phyloP scores from a whole-genome alignment of 2,113 vertebrate species.

The Nymphicus hollandicus region DNA sequence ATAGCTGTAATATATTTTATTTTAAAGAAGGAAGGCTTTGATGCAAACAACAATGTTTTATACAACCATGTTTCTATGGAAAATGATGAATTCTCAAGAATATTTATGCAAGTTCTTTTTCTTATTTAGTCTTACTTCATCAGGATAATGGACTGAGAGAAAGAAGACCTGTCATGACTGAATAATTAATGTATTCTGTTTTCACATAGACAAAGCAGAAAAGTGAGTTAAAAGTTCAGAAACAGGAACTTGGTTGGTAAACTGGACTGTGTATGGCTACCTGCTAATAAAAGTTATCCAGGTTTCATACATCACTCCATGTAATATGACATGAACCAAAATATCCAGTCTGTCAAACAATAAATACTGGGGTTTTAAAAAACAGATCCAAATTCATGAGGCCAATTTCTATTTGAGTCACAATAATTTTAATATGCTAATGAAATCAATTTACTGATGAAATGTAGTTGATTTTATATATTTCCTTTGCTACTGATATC shows the following conservation, averaged over 20 bases:
- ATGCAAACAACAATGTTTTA: not conserved
- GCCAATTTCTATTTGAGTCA: not conserved
- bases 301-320: not conserved
- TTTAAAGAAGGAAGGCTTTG: not conserved
- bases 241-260: not conserved
- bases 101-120: not conserved
- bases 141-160: not conserved
- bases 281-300: not conserved
- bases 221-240: not conserved
- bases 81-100: not conserved
- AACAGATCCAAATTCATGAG: not conserved
- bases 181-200: not conserved
- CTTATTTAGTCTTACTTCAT: not conserved
- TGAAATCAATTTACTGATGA: not conserved
- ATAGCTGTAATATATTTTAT: not conserved
- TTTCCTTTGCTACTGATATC: not conserved
- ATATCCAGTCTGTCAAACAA: not conserved
- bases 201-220: not conserved
- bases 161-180: not conserved
- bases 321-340: not conserved
- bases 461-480: not conserved
- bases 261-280: not conserved
- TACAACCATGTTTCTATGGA: not conserved
- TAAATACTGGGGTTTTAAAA: not conserved
- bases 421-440: not conserved